phyloP scores from a whole-genome alignment of 2,113 vertebrate species.

The Xenus cinereus region DNA sequence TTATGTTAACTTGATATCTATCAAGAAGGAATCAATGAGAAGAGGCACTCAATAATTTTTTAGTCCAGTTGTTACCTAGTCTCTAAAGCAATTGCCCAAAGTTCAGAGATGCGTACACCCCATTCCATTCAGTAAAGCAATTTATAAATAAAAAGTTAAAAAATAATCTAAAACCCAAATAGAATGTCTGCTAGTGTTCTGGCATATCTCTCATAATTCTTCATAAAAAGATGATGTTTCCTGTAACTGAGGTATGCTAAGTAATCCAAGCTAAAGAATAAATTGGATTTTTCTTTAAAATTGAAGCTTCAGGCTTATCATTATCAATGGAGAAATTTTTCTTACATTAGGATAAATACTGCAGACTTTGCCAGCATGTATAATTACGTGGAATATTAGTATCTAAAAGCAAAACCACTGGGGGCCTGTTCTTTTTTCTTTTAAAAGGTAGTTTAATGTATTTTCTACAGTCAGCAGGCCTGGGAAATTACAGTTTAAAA shows the following conservation, averaged over 20 bases:
- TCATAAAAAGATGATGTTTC: background rate
- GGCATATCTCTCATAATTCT: background rate
- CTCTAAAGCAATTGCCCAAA: background rate
- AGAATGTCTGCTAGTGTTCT: background rate
- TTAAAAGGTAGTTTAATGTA: background rate
- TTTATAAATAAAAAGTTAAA: background rate
- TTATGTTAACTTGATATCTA: background rate
- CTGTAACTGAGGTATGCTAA: background rate
- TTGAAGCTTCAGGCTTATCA: background rate
- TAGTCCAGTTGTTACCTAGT: background rate
- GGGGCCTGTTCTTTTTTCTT: background rate
- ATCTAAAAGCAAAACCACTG: background rate
- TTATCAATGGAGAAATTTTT: background rate
- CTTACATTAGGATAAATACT: background rate
- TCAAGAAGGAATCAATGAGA: background rate
- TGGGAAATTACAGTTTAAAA: background rate
- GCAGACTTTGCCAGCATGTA: background rate
- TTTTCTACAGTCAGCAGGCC: background rate
- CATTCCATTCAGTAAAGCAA: background rate
- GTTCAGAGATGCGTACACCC: background rate
- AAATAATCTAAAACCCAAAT: background rate
- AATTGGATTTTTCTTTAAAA: background rate
- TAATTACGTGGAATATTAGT: background rate
- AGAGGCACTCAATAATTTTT: background rate
- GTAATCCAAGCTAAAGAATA: accelerated